These are phyloP conservation scores for Mus pahari DNA, from an alignment of 2,113 vertebrate genomes.

Conservation along the genomic window DNA sequence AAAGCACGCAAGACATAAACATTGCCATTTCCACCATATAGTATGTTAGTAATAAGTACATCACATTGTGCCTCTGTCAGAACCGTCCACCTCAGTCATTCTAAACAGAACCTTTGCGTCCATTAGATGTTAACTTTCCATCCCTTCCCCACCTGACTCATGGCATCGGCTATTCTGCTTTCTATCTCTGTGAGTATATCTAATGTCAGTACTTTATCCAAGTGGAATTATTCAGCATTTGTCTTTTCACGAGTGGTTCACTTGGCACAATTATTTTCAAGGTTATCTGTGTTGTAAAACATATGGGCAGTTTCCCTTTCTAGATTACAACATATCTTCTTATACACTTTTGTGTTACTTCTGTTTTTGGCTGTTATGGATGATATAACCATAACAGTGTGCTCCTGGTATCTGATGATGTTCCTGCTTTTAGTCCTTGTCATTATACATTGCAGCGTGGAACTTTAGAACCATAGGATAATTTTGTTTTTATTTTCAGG, in stretches of 20 bases:
- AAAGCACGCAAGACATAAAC: not conserved
- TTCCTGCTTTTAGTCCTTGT: not conserved
- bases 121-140: not conserved
- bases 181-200: not conserved
- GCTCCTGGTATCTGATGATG: not conserved
- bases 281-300: not conserved
- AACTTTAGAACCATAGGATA: not conserved
- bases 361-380: not conserved
- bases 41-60: not conserved
- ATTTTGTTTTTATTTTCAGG: constrained; percentile 45
- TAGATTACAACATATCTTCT: not conserved
- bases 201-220: not conserved
- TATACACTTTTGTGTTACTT: not conserved
- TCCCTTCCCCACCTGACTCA: rapidly evolving
- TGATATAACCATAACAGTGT: not conserved
- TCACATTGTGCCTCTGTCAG: not conserved
- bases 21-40: not conserved
- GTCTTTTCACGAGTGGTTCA: not conserved
- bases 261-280: not conserved
- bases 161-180: not conserved
- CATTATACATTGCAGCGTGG: not conserved
- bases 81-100: not conserved
- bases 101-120: not conserved
- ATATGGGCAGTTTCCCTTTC: not conserved
- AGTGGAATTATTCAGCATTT: not conserved